phyloP scores from a whole-genome alignment of 37 sponge, comb jelly and placozoan species.

The Chondrosia reniformis region DNA sequence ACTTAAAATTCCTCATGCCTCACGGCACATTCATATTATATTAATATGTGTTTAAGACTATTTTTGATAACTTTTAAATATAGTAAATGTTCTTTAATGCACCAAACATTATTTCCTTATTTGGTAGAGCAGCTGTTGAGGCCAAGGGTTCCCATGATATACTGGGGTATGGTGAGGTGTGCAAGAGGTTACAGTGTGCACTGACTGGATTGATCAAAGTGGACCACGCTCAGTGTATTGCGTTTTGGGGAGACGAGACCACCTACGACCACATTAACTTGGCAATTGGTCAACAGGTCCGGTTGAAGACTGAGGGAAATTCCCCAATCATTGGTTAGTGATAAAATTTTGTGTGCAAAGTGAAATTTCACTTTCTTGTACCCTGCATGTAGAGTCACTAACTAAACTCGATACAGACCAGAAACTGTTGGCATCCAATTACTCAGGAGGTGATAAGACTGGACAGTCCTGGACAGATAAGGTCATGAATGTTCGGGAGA shows the following conservation, averaged over 20 bases:
- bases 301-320: constrained; percentile 79
- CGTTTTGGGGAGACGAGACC: constrained; percentile 69
- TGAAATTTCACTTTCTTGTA: neutral
- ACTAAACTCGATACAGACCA: constrained; percentile 65
- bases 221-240: constrained; percentile 45
- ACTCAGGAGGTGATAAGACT: constrained; percentile 71
- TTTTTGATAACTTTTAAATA: no score
- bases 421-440: constrained; percentile 56
- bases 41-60: no score
- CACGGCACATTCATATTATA: no score
- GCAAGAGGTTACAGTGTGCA: constrained; percentile 10
- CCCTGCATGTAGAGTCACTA: constrained; percentile 37
- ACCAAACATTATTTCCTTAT: neutral
- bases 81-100: neutral
- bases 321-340: constrained; percentile 59
- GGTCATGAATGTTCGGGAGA: constrained; percentile 63
- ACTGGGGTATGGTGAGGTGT: constrained; percentile 37
- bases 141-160: constrained; percentile 48
- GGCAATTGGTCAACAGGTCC: constrained; percentile 44
- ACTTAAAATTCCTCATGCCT: no score
- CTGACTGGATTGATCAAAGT: constrained; percentile 36
- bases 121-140: constrained; percentile 32
- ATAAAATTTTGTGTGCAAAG: no score
- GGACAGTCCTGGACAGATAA: constrained; percentile 80
- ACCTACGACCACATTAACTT: constrained; percentile 55